Percentiles rank a stretch among this genome's conserved stretches.
These are phyloP conservation scores for Mythimna ferrago DNA, from an alignment of 2,888 invertebrate genomes.

Conservation along the genomic window DNA sequence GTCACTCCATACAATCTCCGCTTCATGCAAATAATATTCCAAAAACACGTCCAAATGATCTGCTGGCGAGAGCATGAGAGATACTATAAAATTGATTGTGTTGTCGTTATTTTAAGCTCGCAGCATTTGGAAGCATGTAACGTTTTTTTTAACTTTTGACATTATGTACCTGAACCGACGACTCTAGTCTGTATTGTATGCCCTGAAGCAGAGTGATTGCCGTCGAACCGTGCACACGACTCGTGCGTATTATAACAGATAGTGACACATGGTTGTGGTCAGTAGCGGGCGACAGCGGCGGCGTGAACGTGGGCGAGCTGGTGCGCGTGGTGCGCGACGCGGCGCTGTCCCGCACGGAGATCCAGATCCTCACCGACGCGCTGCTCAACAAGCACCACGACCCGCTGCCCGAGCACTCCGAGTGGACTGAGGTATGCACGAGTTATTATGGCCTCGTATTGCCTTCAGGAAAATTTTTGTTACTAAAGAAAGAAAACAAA, in stretches of 20 bases:
- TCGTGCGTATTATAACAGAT: background rate
- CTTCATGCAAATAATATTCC: too few species aligned
- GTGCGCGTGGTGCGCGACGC: slow-evolving; percentile 95
- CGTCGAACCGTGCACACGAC: background rate
- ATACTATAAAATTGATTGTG: too few species aligned
- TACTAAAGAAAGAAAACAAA: too few species aligned
- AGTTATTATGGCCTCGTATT: background rate
- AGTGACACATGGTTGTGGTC: slow-evolving; percentile 18
- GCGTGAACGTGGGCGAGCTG: slow-evolving; percentile 92
- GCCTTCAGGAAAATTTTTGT: too few species aligned
- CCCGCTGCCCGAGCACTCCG: slow-evolving; percentile 94
- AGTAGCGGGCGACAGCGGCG: slow-evolving; percentile 93
- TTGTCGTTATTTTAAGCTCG: too few species aligned
- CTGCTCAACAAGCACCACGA: slow-evolving; percentile 97
- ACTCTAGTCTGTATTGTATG: background rate
- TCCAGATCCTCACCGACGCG: slow-evolving; percentile 97
- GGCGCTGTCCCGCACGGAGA: slow-evolving; percentile 95
- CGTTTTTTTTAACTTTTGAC: too few species aligned
- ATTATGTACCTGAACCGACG: background rate
- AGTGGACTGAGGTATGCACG: slow-evolving; percentile 94
- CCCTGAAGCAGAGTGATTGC: background rate
- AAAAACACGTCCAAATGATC: too few species aligned
- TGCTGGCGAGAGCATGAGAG: too few species aligned
- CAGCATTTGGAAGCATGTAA: too few species aligned
- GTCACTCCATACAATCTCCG: too few species aligned